Base-by-base conservation (phyloP, 2,113 vertebrate genomes). In the Danionella cerebrum region DNA sequence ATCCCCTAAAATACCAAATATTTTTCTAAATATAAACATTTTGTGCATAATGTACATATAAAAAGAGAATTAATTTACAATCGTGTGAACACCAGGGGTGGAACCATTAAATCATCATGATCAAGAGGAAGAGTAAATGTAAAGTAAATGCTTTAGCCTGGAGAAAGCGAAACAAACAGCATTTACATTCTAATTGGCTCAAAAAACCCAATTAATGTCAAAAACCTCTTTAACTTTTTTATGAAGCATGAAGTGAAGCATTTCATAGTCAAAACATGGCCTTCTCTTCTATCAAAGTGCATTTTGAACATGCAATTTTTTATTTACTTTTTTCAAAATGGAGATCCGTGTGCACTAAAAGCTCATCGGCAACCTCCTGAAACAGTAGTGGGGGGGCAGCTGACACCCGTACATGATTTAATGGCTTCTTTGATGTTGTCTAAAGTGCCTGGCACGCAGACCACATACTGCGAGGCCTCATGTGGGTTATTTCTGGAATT, bases 401-500 rank as follows among this genome's bases (percentile, higher is more conserved):
- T 72, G 76, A 50, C 44, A 18, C 45, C 38, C 57, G 48, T 31
- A 41, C 36, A 47, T 58, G 76, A 71, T 76, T 75, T 73, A 72
- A 51, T 69, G 58, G 68, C 16, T 67, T 72, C 73, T 83, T 80
- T 81, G 77, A 83, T 76, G 79, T 78, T 6, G 51, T 76, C 53
- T 77, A 47, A 79, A 76, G 78, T 78, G 70, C 69, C 74, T 18
- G 75, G 71, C 45, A 74, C 65, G 69, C 55, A 70, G 77, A 74
- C 74, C 74, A 76, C 71, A 74, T 72, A 70, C 79, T 66, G 54
- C 33, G 72, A 68, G 58, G 58, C 72, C 65, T 70, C 55, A 4
- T 54, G 71, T 71, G 59, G 67, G 76, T 74, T 80, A 82, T 82
- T 82, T 79, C 75, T 76, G 75, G 79, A 78, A 70, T 79, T 57